phyloP scores from a whole-genome alignment of 2,888 invertebrate species.

The Drosophila antonietae region DNA sequence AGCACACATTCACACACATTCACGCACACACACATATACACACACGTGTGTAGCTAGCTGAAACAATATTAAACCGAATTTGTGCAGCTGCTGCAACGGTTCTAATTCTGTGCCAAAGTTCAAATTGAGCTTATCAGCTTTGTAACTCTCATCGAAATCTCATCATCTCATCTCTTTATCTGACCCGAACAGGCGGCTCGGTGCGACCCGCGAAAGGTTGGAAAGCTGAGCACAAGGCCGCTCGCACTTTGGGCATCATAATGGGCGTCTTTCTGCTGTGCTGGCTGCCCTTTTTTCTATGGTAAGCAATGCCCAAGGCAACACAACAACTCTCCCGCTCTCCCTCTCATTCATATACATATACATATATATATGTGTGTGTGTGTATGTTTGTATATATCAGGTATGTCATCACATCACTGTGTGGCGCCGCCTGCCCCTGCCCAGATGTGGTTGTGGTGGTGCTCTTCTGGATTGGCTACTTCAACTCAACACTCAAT shows the following conservation, averaged over 20 bases:
- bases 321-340: not conserved
- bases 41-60: constrained; percentile 29
- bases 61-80: constrained; percentile 18
- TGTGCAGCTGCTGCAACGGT: constrained; percentile 3
- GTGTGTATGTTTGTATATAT: not conserved
- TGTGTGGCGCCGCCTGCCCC: constrained; percentile 93
- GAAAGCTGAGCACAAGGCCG: constrained; percentile 96
- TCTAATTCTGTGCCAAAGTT: constrained; percentile 38
- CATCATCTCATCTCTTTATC: constrained; percentile 59
- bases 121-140: constrained; percentile 61
- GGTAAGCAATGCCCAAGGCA: constrained; percentile 86
- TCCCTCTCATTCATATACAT: no score
- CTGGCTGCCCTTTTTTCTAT: constrained; percentile 98
- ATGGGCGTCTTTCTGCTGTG: constrained; percentile 98
- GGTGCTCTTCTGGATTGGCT: constrained; percentile 98
- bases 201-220: constrained; percentile 92
- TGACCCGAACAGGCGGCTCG: constrained; percentile 82
- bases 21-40: constrained; percentile 22
- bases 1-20: constrained; percentile 28
- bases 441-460: constrained; percentile 95
- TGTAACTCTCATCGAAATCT: constrained; percentile 38
- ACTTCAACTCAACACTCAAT: constrained; percentile 97
- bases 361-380: not conserved
- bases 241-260: constrained; percentile 97
- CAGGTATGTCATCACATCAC: constrained; percentile 94